phyloP scores from a whole-genome alignment of 1,140 invertebrate species.

The Thaumatotibia leucotreta region DNA sequence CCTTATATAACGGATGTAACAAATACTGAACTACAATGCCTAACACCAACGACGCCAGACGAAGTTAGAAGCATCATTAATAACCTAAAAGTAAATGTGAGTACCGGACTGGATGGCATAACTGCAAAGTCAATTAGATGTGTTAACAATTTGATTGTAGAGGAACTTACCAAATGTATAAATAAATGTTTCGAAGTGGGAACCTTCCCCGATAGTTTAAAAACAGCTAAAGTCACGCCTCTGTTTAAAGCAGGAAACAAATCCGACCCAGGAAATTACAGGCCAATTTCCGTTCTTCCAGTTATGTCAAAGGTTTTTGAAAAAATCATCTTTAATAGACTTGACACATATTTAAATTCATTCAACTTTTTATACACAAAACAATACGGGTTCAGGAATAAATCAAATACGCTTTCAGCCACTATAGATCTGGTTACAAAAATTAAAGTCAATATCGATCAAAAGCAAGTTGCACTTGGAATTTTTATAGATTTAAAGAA shows the following conservation, averaged over 20 bases:
- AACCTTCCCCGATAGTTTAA: background rate
- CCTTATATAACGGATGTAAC: background rate
- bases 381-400: too few relatives aligned
- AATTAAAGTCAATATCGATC: too few relatives aligned
- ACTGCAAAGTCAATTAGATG: background rate
- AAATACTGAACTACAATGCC: background rate
- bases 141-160: background rate
- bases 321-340: background rate
- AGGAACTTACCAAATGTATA: background rate
- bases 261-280: background rate
- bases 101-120: background rate
- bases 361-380: too few relatives aligned
- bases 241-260: background rate
- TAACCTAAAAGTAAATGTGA: background rate
- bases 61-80: background rate
- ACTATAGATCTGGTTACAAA: too few relatives aligned
- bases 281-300: background rate
- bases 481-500: too few relatives aligned
- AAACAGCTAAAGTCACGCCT: background rate
- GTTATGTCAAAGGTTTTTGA: background rate
- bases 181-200: background rate
- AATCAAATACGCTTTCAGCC: too few relatives aligned
- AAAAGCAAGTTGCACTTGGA: too few relatives aligned
- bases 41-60: background rate
- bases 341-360: background rate